Percentiles rank a stretch among this genome's conserved stretches.
Evolutionary conservation across 2,113 vertebrate genomes (phyloP).

Genomic region (Diglossa brunneiventris): DNA sequence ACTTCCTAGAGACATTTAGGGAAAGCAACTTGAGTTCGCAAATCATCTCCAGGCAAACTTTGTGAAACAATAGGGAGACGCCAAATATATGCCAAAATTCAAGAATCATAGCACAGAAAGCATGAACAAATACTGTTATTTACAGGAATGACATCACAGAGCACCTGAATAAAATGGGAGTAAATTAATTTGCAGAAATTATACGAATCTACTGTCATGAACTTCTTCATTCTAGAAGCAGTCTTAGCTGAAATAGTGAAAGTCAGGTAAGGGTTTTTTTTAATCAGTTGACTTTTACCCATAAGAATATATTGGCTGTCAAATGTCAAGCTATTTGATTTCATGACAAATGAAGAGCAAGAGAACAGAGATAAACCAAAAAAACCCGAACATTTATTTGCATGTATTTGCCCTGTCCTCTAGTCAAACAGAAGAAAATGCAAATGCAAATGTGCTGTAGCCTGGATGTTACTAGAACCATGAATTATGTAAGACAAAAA

Average conservation of each 20-base stretch:
- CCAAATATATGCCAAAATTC: background rate
- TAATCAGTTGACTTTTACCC: background rate
- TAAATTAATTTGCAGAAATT: background rate
- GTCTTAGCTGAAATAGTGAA: background rate
- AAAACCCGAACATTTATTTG: background rate
- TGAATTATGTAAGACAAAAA: background rate
- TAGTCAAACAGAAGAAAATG: slow-evolving; percentile 8
- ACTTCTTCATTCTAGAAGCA: background rate
- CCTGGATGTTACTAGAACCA: background rate
- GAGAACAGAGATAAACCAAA: background rate
- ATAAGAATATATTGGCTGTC: background rate
- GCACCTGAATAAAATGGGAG: background rate
- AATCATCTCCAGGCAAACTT: background rate
- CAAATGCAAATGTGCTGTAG: background rate
- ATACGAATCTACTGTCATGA: background rate
- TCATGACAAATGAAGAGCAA: slow-evolving; percentile 1
- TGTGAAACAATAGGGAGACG: background rate
- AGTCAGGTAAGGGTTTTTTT: background rate
- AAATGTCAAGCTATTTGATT: slow-evolving; percentile 8
- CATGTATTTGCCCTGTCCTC: background rate
- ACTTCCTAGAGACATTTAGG: background rate
- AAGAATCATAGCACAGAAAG: background rate
- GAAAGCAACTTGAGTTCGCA: background rate
- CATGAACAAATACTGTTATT: background rate
- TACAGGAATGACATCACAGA: background rate